Percentiles rank a stretch among this genome's conserved stretches.
Evolutionary conservation across 2,888 invertebrate genomes (phyloP).

Genomic region (Hedya salicella): DNA sequence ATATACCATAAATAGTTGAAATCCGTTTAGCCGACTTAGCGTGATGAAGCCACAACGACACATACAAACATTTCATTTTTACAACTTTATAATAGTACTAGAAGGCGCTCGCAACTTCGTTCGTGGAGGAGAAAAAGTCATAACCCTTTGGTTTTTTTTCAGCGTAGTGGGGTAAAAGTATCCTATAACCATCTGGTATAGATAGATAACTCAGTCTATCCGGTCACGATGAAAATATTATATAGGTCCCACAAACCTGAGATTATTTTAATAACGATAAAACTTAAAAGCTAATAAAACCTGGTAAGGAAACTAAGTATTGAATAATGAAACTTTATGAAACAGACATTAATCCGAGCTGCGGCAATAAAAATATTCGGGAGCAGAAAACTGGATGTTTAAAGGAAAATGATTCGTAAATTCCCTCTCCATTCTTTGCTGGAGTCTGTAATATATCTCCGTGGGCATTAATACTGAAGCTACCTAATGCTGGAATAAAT

Average conservation of each 20-base stretch:
- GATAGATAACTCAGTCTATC: too few relatives aligned
- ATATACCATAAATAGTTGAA: too few relatives aligned
- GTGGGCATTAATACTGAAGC: slow-evolving; percentile 44
- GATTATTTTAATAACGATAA: slow-evolving; percentile 22
- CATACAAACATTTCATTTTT: too few relatives aligned
- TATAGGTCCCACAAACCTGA: background rate
- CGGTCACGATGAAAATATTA: too few relatives aligned
- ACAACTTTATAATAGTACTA: too few relatives aligned
- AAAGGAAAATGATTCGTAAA: slow-evolving; percentile 53
- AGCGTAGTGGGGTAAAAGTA: too few relatives aligned
- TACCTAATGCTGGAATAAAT: slow-evolving; percentile 41
- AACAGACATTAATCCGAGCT: slow-evolving; percentile 26
- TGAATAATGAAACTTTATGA: slow-evolving; percentile 28
- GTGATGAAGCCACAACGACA: too few relatives aligned
- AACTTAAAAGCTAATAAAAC: slow-evolving; percentile 20
- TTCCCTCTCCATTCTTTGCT: slow-evolving; percentile 49
- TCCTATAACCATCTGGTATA: too few relatives aligned
- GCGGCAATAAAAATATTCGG: slow-evolving; percentile 20
- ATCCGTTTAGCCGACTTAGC: too few relatives aligned
- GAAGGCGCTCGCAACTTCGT: too few relatives aligned
- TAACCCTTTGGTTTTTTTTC: too few relatives aligned
- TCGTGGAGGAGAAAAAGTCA: too few relatives aligned
- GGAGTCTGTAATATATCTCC: slow-evolving; percentile 51
- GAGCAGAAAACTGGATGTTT: background rate
- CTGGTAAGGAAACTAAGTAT: slow-evolving; percentile 4